Evolutionary conservation across 2,797 vertebrate genomes (phyloP), one percentile per base, ranked within the genome.

Genomic region (Gymnothorax reevesii): DNA sequence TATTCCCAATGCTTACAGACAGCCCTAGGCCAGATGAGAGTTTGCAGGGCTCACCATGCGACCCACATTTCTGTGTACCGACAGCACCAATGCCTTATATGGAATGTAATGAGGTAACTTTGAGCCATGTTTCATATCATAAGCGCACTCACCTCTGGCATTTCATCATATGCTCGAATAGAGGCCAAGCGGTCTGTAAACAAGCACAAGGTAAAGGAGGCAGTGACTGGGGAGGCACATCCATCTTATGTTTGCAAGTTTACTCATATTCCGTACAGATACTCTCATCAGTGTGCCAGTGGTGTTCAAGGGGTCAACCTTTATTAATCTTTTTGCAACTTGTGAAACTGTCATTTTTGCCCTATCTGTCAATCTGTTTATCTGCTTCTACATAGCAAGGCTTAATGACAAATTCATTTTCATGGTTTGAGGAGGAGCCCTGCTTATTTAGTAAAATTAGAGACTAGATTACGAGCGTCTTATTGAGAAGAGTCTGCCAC

Each of bases 81-180:
- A n/a, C 20, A 17, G 75, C 42, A 6, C 33, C 1, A 3, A 15
- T 7, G 42, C 12, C 12, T 79, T 52, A 20, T 1, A 20, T 79
- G 75, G 75, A 49, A 79, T 2, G 12, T 52, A 17, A 49, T 5
- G 20, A 22, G 22, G 42, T 52, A 8, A 15, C 22, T 49, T 49
- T 52, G 49, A 54, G 17, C 15, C 73, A 7, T 52, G 13, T 77
- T 77, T 22, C 1, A 77, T 15, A 22, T 77, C 13, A 42, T 27
- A 5, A 83, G 17, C 79, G 60, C 88, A 96, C 97, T 97, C 86
- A 98, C 98, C 88, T 94, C 66, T 88, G 96, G 86, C 97, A 98
- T 97, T 88, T 94, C 95, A 88, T 99, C 97, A 91, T 97, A 97
- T n/a, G 92, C 92, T 15, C 92, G 92, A 91, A 98, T 93, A 82